Evolutionary conservation across 2,888 invertebrate species (phyloP), one percentile per base, ranked within the genome.

Genomic region (Dicycla oo): DNA sequence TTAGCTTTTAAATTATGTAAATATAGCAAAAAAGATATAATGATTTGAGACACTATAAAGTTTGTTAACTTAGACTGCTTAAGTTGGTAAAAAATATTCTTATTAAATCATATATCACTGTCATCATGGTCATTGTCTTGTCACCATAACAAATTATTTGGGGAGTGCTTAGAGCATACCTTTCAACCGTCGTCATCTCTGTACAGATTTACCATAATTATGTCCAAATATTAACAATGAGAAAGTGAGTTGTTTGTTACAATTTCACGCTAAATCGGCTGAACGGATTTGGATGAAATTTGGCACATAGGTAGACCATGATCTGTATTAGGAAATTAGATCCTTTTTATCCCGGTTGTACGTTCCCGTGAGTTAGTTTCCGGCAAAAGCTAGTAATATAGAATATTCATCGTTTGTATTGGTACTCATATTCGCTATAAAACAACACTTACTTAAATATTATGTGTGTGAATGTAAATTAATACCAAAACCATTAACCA

Each of bases 401-500:
- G 10, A 49, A 10, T 49, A 10, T n/a, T 11, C 49, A 49, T 13
- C 1, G 11, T n/a, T 49, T n/a, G 10, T 11, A 49, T 49, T 49
- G 11, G n/a, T 11, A 47, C 20, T 47, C 20, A 47, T 7, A 47
- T 47, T 47, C 20, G 47, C 20, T 47, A 20, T 20, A 49, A 49
- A 49, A n/a, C 47, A 49, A n/a, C 49, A 23, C n/a, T n/a, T 11
- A 49, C 49, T 5, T 11, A n/a, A 11, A 11, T 11, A 49, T 49
- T n/a, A 11, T 13, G 11, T 49, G n/a, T n/a, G 4, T n/a, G 49
- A 49, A 51, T 23, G 51, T 23, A 23, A 51, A 51, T 51, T 23
- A 51, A 51, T 51, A 61, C n/a, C 18, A 2, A 53, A 53, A 45
- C 71, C 15, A n/a, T 60, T 18, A 53, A 60, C 13, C 26, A 10